Evolutionary conservation across 2,113 vertebrate genomes (phyloP).

Genomic region (Pangasianodon hypophthalmus): DNA sequence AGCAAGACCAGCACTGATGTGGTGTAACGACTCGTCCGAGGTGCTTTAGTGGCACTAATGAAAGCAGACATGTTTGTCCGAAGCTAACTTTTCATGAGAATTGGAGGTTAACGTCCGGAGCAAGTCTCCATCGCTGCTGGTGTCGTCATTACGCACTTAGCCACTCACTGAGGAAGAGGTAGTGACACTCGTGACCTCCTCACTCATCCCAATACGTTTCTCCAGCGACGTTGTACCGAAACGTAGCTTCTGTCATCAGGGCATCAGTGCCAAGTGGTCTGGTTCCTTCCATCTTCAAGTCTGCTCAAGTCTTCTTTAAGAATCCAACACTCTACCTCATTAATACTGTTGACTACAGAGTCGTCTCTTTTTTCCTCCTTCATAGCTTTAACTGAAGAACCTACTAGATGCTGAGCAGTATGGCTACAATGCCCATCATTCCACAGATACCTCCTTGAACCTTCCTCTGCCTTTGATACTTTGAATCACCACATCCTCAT

Average conservation of each 20-base stretch:
- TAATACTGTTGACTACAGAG: neutral
- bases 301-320: neutral
- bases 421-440: neutral
- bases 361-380: neutral
- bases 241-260: too few species aligned
- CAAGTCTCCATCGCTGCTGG: neutral
- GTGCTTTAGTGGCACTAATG: neutral
- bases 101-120: neutral
- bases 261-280: neutral
- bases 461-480: neutral
- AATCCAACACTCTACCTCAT: neutral
- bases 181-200: neutral
- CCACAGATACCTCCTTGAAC: neutral
- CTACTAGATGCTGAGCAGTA: neutral
- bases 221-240: too few species aligned
- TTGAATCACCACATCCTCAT: neutral
- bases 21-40: neutral
- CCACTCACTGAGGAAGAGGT: neutral
- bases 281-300: neutral
- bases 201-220: neutral
- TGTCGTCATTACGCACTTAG: neutral
- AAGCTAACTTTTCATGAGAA: neutral
- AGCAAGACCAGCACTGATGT: neutral
- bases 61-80: neutral
- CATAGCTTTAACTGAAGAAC: neutral